Conservation (phyloP, 2,113 vertebrate genomes). For the Osmerus mordax region DNA sequence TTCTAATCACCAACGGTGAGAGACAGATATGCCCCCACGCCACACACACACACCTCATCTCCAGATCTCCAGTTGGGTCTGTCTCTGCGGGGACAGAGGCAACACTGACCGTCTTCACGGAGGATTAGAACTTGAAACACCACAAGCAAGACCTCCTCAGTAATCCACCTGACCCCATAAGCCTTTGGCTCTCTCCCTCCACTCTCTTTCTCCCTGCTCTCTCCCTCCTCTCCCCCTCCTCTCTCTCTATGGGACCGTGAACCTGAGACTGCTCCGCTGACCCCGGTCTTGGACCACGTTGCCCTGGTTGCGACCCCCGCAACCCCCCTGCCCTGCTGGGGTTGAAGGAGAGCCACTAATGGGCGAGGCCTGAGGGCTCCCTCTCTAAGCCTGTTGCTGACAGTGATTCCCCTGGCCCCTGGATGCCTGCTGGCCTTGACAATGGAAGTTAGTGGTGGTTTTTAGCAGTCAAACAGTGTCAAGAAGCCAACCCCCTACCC, state of each 20-base stretch:
- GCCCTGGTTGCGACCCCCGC: constrained; percentile 42
- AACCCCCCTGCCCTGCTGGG: constrained; percentile 25
- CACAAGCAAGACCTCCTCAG: constrained; percentile 36
- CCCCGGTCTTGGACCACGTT: constrained; percentile 42
- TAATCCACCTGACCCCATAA: constrained; percentile 42
- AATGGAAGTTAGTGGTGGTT: constrained; percentile 42
- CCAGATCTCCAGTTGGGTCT: constrained; percentile 5
- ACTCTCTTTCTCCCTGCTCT: constrained; percentile 19
- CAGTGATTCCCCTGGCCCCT: constrained; percentile 37
- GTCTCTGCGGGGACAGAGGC: constrained; percentile 11
- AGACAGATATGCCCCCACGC: too few species aligned
- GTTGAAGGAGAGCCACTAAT: constrained; percentile 34
- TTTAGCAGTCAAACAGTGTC: constrained; percentile 36
- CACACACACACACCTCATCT: too few species aligned
- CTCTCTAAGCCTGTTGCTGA: constrained; percentile 46
- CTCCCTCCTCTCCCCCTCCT: constrained; percentile 31
- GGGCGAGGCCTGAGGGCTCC: constrained; percentile 25
- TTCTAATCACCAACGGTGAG: too few species aligned
- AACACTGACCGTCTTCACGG: constrained; percentile 34
- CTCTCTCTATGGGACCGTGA: constrained; percentile 44
- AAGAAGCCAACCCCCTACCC: constrained; percentile 31
- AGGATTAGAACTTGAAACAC: constrained; percentile 47
- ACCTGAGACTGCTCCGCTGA: constrained; percentile 47
- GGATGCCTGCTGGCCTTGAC: constrained; percentile 54
- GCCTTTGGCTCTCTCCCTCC: not conserved